Evolutionary conservation across 2,888 invertebrate species (phyloP), one percentile per base, ranked within the genome.

Genomic region (Phyllotreta cruciferae): DNA sequence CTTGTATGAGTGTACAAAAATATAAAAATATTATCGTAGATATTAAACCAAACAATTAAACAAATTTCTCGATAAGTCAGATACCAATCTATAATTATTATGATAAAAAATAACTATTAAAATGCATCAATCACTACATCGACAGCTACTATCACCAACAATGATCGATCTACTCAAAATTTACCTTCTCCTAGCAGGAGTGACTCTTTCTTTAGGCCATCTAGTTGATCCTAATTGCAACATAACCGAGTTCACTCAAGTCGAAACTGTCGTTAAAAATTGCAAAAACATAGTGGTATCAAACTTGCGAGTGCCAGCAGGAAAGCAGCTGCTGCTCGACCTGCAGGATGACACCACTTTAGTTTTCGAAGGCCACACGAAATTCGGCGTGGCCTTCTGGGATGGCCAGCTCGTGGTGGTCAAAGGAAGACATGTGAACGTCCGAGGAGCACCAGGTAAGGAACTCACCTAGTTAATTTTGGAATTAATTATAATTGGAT

Each of bases 381-480:
- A 36, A 38, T 66, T 63, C 35, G 63, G 55, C 34, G 49, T 60
- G n/a, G 54, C 52, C 11, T 34, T 56, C n/a, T 66, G 66, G 66
- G 49, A 38, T 7, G 66, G 66, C 3, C 66, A 64, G 13, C 50
- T 66, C 6, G 34, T 66, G 2, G 41, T 39, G 3, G 60, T 66
- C 38, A 56, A 47, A 49, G 66, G 66, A 9, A 34, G 63, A 9
- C 45, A 56, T 41, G 56, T 66, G 2, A 44, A 38, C 38, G 60
- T 66, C 5, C 14, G 49, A 42, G 66, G 63, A 52, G 60, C 60
- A 13, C 34, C 50, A 66, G 66, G 66, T 63, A 60, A 13, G n/a
- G 24, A 54, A 38, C 24, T 13, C 34, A 14, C 50, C 13, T 8
- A 11, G 13, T 38, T 52, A 44, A 11, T 24, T 3, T n/a, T 49